A percentile compares a stretch with the other conserved stretches of the same genome.
phyloP scores from a whole-genome alignment of 92 coral and sea anemone species.

The Chrysogorgia sp. region DNA sequence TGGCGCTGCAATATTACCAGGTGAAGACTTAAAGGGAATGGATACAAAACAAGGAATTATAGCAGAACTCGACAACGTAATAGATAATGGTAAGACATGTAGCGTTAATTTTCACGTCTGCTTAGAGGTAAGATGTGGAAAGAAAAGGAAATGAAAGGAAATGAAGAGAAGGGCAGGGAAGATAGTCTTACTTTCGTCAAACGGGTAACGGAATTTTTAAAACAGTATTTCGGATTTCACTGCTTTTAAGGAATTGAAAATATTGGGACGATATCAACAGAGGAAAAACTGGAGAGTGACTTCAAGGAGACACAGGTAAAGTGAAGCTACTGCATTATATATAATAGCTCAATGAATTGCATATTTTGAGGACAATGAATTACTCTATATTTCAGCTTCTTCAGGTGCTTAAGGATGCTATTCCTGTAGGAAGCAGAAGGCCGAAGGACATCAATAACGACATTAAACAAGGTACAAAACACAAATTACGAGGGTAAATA shows the following conservation, averaged over 20 bases:
- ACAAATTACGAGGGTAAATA: too few relatives aligned
- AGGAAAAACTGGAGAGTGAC: background rate
- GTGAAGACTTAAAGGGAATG: background rate
- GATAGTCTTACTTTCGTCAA: too few relatives aligned
- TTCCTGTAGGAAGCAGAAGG: constrained; percentile 27
- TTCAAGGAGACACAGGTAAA: constrained; percentile 23
- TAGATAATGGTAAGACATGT: background rate
- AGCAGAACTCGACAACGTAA: background rate
- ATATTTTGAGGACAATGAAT: too few relatives aligned
- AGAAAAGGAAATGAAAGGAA: background rate
- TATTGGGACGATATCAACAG: background rate
- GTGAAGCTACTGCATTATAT: background rate
- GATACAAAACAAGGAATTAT: background rate
- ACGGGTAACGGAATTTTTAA: too few relatives aligned
- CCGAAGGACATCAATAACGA: constrained; percentile 31
- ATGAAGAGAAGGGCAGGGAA: background rate
- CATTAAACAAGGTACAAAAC: constrained; percentile 9
- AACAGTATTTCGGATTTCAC: too few relatives aligned
- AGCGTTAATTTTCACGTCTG: too few relatives aligned
- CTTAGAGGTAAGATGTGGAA: background rate
- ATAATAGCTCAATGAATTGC: background rate
- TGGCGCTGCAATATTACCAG: too few relatives aligned
- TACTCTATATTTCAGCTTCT: constrained; percentile 11
- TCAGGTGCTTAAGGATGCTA: constrained; percentile 28
- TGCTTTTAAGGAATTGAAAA: constrained; percentile 4